A percentile compares a stretch with the other conserved stretches of the same genome.
phyloP scores from a whole-genome alignment of 2,888 invertebrate genomes.

The Polydrusus pterygomalis region DNA sequence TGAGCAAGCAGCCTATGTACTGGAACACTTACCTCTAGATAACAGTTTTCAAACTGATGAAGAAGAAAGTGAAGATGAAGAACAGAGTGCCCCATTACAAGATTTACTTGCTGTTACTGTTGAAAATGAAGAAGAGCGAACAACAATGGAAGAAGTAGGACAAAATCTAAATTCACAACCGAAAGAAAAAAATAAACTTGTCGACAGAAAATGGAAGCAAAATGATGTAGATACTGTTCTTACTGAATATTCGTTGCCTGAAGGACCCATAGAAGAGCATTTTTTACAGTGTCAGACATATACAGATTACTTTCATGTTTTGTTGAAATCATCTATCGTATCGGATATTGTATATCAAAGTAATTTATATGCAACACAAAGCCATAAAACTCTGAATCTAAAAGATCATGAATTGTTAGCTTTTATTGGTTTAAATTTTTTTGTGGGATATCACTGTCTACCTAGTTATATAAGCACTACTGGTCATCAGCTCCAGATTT shows the following conservation, averaged over 20 bases:
- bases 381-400: conserved; percentile 29
- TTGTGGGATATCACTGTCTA: conserved; percentile 28
- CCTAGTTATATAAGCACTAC: conserved; percentile 33
- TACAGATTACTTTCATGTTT: no score
- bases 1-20: not conserved
- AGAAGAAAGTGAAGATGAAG: conserved; percentile 17
- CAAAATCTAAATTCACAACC: not conserved
- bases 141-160: not conserved
- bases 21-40: conserved; percentile 1
- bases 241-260: conserved; percentile 1
- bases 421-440: conserved; percentile 37
- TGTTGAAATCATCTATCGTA: no score
- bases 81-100: no score
- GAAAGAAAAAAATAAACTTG: not conserved
- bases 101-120: not conserved
- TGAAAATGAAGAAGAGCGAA: not conserved
- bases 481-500: conserved; percentile 27
- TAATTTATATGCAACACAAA: no score
- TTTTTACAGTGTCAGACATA: not conserved
- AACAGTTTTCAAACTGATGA: conserved; percentile 19
- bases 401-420: conserved; percentile 4
- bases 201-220: conserved; percentile 25
- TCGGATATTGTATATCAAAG: no score
- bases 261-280: conserved; percentile 4
- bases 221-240: not conserved